A percentile compares a stretch with the other conserved stretches of the same genome.
phyloP scores from a whole-genome alignment of 2,113 vertebrate species.

The Brachyhypopomus gauderio region DNA sequence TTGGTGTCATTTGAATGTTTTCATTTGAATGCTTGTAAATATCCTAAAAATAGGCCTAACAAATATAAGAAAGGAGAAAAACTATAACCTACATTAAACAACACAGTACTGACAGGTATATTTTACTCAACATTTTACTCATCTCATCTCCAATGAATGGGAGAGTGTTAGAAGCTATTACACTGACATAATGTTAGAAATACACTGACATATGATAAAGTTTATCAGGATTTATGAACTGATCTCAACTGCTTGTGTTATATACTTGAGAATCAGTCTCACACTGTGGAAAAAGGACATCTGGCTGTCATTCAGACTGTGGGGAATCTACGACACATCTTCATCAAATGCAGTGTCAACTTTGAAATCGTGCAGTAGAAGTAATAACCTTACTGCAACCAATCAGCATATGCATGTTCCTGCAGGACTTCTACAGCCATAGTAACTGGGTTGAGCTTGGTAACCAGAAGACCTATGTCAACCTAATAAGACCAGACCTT shows the following conservation, averaged over 20 bases:
- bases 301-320: conserved; percentile 65
- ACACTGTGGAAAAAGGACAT: conserved; percentile 53
- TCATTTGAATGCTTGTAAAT: too few species aligned
- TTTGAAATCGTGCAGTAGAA: not conserved
- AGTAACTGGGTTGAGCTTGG: conserved; percentile 77
- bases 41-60: too few species aligned
- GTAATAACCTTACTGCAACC: not conserved
- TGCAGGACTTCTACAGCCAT: conserved; percentile 78
- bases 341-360: not conserved
- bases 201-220: too few species aligned
- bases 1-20: too few species aligned
- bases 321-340: conserved; percentile 69
- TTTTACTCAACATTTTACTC: too few species aligned
- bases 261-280: conserved; percentile 63
- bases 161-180: too few species aligned
- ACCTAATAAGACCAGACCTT: conserved; percentile 65
- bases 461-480: conserved; percentile 62
- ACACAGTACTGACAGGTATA: too few species aligned
- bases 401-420: conserved; percentile 15
- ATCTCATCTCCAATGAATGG: too few species aligned
- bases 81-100: too few species aligned
- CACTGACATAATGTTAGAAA: too few species aligned
- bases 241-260: not conserved
- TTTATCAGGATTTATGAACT: not conserved
- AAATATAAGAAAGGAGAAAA: too few species aligned